Base-by-base conservation (phyloP, 2,113 vertebrate genomes). In the Oophaga pumilio region DNA sequence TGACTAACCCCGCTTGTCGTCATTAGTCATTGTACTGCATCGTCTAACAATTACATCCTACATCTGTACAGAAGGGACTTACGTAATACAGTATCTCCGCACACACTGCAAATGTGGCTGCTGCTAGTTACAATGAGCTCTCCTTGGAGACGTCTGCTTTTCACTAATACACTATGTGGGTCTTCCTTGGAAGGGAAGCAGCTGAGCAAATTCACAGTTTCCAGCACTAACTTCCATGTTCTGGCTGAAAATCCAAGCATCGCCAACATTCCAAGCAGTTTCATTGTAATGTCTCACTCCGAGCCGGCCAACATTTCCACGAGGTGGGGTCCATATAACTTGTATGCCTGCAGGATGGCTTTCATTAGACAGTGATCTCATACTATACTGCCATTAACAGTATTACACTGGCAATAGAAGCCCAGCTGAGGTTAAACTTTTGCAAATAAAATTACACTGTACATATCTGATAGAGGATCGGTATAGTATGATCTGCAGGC, bases 111-210 rank as follows among this genome's bases (percentile, higher is more conserved):
- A 53, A 88, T 53, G 79, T 53, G 57, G 74, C 22, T 83, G 57
- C 43, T 83, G 79, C 43, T 82, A 26, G 68, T 76, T 76, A 74
- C 79, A 76, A 33, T 59, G n/a, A 24, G 43, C 22, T 88, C 43
- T 69, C 81, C 74, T 88, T 26, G 50, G 74, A 76, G 53, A 85
- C 4, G 8, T 88, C 68, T 88, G 86, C 76, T 88, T 88, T 76
- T 26, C 81, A 88, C 76, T 88, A 83, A 82, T 43, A 88, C 52
- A 26, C 69, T 66, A 76, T 62, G 69, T 83, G 57, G 66, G 56
- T 57, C 80, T 83, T 73, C 80, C 79, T 64, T 33, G 86, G 68
- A 76, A 62, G 43, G 56, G 79, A 83, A 86, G 76, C 18, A 86
- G 33, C 43, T 68, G 59, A 86, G 74, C 74, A 43, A 86, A 87